These are phyloP conservation scores for Jordanella pulchra DNA, from an alignment of 2,797 vertebrate genomes.

Conservation along the genomic window DNA sequence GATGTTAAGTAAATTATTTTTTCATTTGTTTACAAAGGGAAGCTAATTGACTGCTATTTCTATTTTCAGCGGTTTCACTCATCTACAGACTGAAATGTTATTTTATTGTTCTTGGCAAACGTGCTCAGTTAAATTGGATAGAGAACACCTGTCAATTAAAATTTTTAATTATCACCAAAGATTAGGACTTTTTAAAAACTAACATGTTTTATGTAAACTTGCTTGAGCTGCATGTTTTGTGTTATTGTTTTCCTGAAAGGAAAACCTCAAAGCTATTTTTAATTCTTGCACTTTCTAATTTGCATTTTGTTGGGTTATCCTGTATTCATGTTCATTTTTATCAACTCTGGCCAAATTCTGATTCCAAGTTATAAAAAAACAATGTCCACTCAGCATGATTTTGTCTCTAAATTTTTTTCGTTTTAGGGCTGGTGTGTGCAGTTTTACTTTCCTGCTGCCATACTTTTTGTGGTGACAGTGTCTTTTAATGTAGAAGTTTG, in stretches of 20 bases:
- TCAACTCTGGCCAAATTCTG: neutral
- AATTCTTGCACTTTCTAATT: too few species aligned
- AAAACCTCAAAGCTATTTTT: too few species aligned
- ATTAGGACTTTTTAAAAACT: too few species aligned
- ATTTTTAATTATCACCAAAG: neutral
- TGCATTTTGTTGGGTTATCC: too few species aligned
- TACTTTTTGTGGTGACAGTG: neutral
- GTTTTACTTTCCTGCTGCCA: neutral
- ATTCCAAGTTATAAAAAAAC: neutral
- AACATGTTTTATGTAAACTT: too few species aligned
- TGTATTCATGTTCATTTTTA: neutral
- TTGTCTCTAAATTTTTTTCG: neutral
- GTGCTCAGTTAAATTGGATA: neutral
- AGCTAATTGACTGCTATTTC: slow-evolving; percentile 7
- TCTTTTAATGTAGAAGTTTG: too few species aligned
- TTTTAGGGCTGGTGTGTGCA: neutral
- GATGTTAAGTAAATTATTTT: slow-evolving; percentile 2
- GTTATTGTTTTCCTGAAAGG: too few species aligned
- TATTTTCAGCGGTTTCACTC: neutral
- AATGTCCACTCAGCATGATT: neutral
- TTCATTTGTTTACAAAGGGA: slow-evolving; percentile 19
- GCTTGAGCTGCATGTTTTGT: too few species aligned
- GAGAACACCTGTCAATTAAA: neutral
- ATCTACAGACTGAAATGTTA: neutral
- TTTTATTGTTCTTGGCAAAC: neutral